A percentile compares a stretch with the other conserved stretches of the same genome.
These are phyloP conservation scores for Heteronetta atricapilla DNA, from an alignment of 2,113 vertebrate species.

Conservation along the genomic window DNA sequence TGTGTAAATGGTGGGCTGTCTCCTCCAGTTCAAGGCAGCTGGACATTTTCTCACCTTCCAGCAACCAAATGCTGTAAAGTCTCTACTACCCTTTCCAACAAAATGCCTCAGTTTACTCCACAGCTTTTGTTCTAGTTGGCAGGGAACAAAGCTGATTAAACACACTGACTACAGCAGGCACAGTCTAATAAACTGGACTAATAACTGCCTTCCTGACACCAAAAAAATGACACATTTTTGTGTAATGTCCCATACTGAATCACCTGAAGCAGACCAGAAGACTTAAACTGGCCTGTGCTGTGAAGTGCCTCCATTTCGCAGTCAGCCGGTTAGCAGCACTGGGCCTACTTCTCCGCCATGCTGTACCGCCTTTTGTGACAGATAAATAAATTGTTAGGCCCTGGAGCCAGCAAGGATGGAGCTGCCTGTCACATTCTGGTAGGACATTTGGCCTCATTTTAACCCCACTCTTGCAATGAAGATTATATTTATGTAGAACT, in stretches of 20 bases:
- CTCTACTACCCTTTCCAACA: not conserved
- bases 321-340: not conserved
- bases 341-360: not conserved
- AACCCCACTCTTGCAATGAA: not conserved
- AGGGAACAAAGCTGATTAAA: not conserved
- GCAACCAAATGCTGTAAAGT: not conserved
- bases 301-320: not conserved
- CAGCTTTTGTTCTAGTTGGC: not conserved
- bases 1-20: not conserved
- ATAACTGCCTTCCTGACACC: not conserved
- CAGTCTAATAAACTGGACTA: not conserved
- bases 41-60: not conserved
- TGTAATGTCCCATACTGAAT: not conserved
- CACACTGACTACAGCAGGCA: not conserved
- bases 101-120: not conserved
- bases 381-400: not conserved
- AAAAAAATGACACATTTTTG: not conserved
- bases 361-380: not conserved
- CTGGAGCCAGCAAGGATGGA: too few species aligned
- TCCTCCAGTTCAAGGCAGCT: not conserved
- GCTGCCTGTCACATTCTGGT: not conserved
- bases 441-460: not conserved
- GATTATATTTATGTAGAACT: not conserved
- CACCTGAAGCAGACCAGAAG: not conserved
- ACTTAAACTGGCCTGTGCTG: fast-evolving